Evolutionary conservation across 2,113 vertebrate genomes (phyloP).

Genomic region (Antechinus stuartii): DNA sequence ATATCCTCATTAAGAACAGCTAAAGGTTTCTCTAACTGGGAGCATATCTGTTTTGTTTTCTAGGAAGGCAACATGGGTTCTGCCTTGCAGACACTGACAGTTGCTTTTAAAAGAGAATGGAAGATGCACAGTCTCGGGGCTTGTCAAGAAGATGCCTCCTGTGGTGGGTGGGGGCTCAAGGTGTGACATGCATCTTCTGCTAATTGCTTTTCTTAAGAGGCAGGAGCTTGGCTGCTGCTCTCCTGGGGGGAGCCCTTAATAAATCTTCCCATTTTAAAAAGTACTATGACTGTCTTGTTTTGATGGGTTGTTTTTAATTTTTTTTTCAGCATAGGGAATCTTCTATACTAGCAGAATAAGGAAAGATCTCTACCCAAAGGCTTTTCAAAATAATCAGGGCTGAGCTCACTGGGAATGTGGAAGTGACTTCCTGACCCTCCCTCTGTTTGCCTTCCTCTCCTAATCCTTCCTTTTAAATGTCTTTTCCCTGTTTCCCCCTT

Average conservation of each 20-base stretch:
- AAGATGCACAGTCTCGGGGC: conserved; percentile 9
- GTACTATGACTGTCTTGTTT: conserved; percentile 61
- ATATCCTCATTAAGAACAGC: conserved; percentile 41
- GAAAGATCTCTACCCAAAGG: neutral
- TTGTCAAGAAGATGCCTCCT: conserved; percentile 46
- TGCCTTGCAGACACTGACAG: conserved; percentile 44
- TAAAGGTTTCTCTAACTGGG: conserved; percentile 21
- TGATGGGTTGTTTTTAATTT: conserved; percentile 38
- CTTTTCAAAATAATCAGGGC: neutral
- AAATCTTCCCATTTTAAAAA: conserved; percentile 71
- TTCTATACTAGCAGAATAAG: conserved; percentile 15
- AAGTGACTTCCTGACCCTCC: neutral
- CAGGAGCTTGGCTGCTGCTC: conserved; percentile 58
- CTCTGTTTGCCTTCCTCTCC: neutral
- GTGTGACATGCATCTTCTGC: conserved; percentile 49
- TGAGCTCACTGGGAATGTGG: neutral
- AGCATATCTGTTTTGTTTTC: conserved; percentile 46
- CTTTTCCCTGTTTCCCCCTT: neutral
- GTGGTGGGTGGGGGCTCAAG: conserved; percentile 33
- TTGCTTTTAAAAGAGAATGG: conserved; percentile 14
- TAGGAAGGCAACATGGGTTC: conserved; percentile 35
- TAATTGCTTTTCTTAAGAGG: conserved; percentile 68
- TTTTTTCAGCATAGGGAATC: conserved; percentile 27
- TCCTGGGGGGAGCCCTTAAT: conserved; percentile 65
- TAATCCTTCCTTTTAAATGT: neutral